Evolutionary conservation across 2,113 vertebrate species (phyloP).

Genomic region (Platysternon megacephalum): DNA sequence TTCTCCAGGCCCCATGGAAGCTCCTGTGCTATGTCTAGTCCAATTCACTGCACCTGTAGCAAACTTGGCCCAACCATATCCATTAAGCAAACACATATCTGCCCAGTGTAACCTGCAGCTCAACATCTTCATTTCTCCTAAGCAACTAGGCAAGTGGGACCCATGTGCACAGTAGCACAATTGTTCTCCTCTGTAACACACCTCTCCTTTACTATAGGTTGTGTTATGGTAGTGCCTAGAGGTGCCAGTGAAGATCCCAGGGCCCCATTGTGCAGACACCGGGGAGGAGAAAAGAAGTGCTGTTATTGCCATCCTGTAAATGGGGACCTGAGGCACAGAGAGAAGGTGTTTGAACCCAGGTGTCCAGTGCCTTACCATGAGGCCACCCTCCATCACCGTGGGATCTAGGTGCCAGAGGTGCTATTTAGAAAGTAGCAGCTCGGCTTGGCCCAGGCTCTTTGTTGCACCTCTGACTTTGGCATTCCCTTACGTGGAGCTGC

Average conservation of each 20-base stretch:
- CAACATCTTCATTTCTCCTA: neutral
- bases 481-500: neutral
- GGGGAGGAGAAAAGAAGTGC: neutral
- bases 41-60: neutral
- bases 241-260: neutral
- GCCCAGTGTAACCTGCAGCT: neutral
- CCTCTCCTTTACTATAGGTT: neutral
- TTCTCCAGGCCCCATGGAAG: neutral
- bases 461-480: neutral
- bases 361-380: neutral
- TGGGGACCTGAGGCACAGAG: neutral
- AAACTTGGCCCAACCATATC: neutral
- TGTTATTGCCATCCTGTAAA: neutral
- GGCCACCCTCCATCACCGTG: neutral
- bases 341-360: neutral
- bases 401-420: neutral
- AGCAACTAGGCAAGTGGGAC: neutral
- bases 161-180: neutral
- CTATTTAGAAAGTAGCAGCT: neutral
- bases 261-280: neutral
- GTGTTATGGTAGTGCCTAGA: neutral
- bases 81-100: fast-evolving
- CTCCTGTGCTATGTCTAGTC: neutral
- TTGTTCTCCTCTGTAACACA: neutral
- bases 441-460: neutral